Evolutionary conservation across 2,113 vertebrate species (phyloP).

Genomic region (Embiotoca jacksoni): DNA sequence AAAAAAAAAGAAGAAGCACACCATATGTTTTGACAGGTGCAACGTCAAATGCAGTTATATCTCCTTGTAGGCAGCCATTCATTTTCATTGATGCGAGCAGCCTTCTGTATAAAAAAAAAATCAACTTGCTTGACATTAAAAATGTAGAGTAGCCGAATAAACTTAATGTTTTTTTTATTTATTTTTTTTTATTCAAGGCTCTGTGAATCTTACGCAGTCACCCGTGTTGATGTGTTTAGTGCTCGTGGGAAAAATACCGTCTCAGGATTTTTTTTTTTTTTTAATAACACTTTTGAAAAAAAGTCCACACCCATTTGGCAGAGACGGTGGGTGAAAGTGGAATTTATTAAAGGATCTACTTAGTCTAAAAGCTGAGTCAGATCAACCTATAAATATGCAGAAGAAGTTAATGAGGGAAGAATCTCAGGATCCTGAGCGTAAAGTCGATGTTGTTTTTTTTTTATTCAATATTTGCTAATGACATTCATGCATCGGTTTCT

Average conservation of each 20-base stretch:
- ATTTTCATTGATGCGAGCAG: background rate
- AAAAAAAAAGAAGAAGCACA: background rate
- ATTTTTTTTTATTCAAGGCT: background rate
- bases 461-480: background rate
- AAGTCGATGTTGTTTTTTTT: background rate
- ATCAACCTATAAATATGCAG: background rate
- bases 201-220: background rate
- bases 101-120: background rate
- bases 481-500: constrained; percentile 2
- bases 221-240: constrained; percentile 3
- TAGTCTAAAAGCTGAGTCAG: constrained; percentile 21
- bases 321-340: background rate
- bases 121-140: background rate
- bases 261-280: background rate
- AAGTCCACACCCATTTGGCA: constrained; percentile 29
- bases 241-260: constrained; percentile 24
- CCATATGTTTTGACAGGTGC: constrained; percentile 8
- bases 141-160: constrained; percentile 4
- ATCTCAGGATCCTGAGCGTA: background rate
- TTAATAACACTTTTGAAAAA: constrained; percentile 11
- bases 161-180: constrained; percentile 13
- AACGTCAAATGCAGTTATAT: background rate
- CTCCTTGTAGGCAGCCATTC: background rate
- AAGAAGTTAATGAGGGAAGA: background rate
- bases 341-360: constrained; percentile 2